Percentiles rank a stretch among this genome's conserved stretches.
Evolutionary conservation across 2,113 vertebrate genomes (phyloP).

Genomic region (Aspiorhynchus laticeps): DNA sequence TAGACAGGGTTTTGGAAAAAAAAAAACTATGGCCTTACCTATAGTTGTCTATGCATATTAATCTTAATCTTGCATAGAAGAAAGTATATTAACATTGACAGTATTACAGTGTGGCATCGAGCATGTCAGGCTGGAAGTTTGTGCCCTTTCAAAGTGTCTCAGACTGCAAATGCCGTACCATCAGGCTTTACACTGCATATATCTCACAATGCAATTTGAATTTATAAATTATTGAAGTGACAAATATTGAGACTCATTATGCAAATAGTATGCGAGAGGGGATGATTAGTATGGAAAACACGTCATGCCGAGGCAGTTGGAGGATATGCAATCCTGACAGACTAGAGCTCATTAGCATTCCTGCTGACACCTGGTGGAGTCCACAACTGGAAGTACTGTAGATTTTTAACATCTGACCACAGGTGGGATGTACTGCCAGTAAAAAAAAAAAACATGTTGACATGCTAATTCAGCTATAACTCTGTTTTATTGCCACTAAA

Average conservation of each 20-base stretch:
- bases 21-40: neutral
- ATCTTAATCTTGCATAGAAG: neutral
- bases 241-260: slow-evolving; percentile 36
- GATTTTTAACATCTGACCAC: neutral
- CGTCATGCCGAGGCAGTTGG: neutral
- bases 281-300: slow-evolving; percentile 35
- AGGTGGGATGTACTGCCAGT: neutral
- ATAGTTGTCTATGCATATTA: neutral
- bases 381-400: neutral
- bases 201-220: slow-evolving; percentile 25
- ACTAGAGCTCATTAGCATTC: slow-evolving; percentile 1
- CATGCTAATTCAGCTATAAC: neutral
- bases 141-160: neutral
- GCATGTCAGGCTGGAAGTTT: neutral
- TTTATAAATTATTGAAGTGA: neutral
- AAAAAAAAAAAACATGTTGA: neutral
- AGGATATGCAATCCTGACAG: slow-evolving; percentile 12
- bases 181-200: slow-evolving; percentile 4
- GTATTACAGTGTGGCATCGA: neutral
- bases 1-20: neutral
- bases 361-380: neutral
- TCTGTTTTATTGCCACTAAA: neutral
- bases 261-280: slow-evolving; percentile 32
- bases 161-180: neutral
- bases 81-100: neutral